A percentile compares a stretch with the other conserved stretches of the same genome.
These are phyloP conservation scores for Todiramphus chloris DNA, from an alignment of 2,113 vertebrate genomes.

Conservation along the genomic window DNA sequence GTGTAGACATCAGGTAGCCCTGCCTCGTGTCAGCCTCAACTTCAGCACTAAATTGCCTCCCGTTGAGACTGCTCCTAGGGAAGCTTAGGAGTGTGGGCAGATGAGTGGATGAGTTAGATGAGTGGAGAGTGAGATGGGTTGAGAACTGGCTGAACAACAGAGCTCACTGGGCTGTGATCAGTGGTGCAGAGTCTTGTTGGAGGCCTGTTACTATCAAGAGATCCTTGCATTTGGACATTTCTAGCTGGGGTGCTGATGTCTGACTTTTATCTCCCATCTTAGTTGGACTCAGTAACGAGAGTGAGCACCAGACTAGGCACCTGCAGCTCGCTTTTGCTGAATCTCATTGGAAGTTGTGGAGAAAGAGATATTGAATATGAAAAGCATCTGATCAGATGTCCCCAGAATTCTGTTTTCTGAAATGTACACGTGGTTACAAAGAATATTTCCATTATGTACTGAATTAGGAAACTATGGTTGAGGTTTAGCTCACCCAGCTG, in stretches of 20 bases:
- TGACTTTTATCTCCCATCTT: not conserved
- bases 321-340: not conserved
- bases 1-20: not conserved
- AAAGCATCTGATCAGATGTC: not conserved
- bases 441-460: not conserved
- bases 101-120: too few species aligned
- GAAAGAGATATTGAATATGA: not conserved
- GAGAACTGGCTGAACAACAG: too few species aligned
- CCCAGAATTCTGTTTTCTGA: not conserved
- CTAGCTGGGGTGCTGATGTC: not conserved
- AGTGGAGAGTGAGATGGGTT: too few species aligned
- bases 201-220: too few species aligned
- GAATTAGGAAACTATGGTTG: not conserved
- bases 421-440: not conserved
- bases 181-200: too few species aligned
- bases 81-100: too few species aligned
- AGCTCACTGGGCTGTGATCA: too few species aligned
- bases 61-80: too few species aligned
- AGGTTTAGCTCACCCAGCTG: not conserved
- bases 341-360: not conserved
- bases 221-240: not conserved
- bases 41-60: too few species aligned
- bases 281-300: not conserved
- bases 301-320: not conserved
- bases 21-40: not conserved